phyloP scores from a whole-genome alignment of 2,888 invertebrate genomes.

The Oligia fasciuncula region DNA sequence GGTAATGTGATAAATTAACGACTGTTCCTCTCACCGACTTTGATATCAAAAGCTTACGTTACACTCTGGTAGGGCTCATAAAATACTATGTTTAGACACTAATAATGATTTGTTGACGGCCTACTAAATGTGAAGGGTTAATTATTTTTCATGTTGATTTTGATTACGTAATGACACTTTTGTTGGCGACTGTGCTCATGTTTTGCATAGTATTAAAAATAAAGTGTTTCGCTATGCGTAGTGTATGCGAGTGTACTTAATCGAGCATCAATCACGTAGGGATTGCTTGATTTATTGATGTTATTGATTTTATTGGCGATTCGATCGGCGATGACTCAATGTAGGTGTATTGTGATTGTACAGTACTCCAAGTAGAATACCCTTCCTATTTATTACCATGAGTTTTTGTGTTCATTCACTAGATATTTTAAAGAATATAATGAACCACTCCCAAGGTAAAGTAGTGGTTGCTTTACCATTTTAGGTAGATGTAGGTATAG shows the following conservation, averaged over 20 bases:
- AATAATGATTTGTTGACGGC: constrained; percentile 58
- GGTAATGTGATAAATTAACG: constrained; percentile 71
- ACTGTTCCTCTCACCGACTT: constrained; percentile 65
- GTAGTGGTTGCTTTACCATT: background rate
- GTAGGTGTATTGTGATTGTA: constrained; percentile 42
- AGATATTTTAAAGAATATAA: constrained; percentile 13
- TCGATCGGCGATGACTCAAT: constrained; percentile 62
- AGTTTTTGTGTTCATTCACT: constrained; percentile 21
- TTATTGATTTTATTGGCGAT: constrained; percentile 62
- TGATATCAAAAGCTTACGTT: constrained; percentile 69
- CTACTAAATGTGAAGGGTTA: constrained; percentile 47
- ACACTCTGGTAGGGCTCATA: constrained; percentile 59
- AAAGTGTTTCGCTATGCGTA: constrained; percentile 29
- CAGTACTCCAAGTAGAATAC: constrained; percentile 9
- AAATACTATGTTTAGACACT: constrained; percentile 68
- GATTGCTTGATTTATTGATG: constrained; percentile 63
- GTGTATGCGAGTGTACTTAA: constrained; percentile 46
- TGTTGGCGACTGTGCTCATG: constrained; percentile 20
- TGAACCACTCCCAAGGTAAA: background rate
- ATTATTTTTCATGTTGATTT: constrained; percentile 55
- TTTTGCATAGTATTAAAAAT: constrained; percentile 34
- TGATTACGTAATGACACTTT: constrained; percentile 40
- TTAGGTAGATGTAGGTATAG: background rate
- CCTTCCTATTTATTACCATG: constrained; percentile 39
- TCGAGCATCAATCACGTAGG: constrained; percentile 60